These are phyloP conservation scores for Fukomys damarensis DNA, from an alignment of 2,113 vertebrate genomes.

Conservation along the genomic window DNA sequence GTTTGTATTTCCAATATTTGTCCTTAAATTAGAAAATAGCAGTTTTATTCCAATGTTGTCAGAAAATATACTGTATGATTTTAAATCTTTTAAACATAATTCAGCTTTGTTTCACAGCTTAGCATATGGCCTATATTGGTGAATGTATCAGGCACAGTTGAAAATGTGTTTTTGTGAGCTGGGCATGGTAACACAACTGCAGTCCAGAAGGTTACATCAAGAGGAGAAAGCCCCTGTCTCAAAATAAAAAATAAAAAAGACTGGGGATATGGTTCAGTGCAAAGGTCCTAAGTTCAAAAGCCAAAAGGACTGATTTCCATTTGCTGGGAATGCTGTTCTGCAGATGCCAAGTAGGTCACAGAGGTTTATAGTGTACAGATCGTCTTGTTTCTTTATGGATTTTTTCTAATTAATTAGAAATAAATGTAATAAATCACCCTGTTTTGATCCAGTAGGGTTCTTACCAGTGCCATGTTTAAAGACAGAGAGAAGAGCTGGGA, in stretches of 20 bases:
- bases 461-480: not conserved
- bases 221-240: not conserved
- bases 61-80: not conserved
- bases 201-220: not conserved
- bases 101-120: not conserved
- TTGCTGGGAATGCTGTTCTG: not conserved
- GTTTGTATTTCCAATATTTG: not conserved
- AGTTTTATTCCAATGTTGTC: not conserved
- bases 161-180: not conserved
- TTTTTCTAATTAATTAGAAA: constrained; percentile 46
- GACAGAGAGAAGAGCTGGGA: not conserved
- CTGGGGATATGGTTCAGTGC: not conserved
- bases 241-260: not conserved
- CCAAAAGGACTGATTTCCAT: not conserved
- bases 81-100: not conserved
- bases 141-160: not conserved
- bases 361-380: not conserved
- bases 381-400: not conserved
- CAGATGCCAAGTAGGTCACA: not conserved
- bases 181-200: not conserved
- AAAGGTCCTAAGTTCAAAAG: not conserved
- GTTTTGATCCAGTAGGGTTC: not conserved
- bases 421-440: not conserved
- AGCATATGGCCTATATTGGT: not conserved
- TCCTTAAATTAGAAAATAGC: constrained; percentile 39